Conservation (phyloP, 37 sponge, comb jelly and placozoan genomes). For the Cliona cf. orientalis region DNA sequence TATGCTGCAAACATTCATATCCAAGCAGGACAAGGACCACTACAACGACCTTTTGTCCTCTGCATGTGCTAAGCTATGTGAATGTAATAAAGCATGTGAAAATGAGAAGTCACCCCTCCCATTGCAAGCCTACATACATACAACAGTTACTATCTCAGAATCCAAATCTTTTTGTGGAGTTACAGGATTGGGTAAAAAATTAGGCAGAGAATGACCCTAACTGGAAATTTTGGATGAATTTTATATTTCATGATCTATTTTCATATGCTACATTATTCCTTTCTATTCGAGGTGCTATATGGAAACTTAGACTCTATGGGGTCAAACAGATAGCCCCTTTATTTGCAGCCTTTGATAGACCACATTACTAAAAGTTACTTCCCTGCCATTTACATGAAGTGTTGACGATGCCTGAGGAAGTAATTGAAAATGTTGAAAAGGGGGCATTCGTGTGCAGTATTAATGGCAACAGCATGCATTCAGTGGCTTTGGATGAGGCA, state of each 20-base stretch:
- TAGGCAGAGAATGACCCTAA: neutral
- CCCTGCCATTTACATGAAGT: neutral
- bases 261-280: slow-evolving; percentile 11
- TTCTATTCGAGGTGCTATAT: slow-evolving; percentile 33
- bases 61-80: neutral
- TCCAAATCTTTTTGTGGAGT: neutral
- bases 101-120: too few species aligned
- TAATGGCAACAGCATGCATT: neutral
- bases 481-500: slow-evolving; percentile 46
- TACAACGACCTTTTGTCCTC: neutral
- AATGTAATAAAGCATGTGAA: neutral
- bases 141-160: too few species aligned
- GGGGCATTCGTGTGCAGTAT: slow-evolving; percentile 21
- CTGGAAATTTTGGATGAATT: slow-evolving; percentile 50
- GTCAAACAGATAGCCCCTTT: slow-evolving; percentile 26
- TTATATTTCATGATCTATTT: slow-evolving; percentile 10
- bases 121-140: too few species aligned
- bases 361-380: neutral
- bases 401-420: neutral
- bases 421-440: neutral
- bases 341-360: slow-evolving; percentile 34
- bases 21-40: neutral
- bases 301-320: slow-evolving; percentile 17
- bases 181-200: neutral
- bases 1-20: neutral